Conservation (phyloP, 2,888 invertebrate species). For the Elegia similella region DNA sequence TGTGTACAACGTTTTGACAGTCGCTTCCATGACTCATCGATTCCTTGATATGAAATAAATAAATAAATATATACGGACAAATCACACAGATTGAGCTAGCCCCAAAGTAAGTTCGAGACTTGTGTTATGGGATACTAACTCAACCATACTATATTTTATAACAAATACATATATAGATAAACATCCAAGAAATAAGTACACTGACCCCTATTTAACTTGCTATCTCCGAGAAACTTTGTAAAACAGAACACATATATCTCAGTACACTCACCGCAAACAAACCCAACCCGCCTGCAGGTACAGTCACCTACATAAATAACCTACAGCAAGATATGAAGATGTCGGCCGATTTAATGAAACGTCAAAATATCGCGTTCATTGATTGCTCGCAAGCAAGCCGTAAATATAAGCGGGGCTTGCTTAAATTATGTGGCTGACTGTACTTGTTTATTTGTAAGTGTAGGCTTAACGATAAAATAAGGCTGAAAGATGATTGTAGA, state of each 20-base stretch:
- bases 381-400: conserved; percentile 45
- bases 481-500: neutral
- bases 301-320: conserved; percentile 66
- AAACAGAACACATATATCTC: neutral
- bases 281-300: conserved; percentile 46
- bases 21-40: too few species aligned
- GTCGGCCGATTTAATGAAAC: conserved; percentile 73
- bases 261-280: conserved; percentile 11
- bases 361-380: conserved; percentile 70
- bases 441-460: conserved; percentile 30
- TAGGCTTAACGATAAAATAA: conserved; percentile 16
- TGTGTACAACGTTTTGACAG: too few species aligned
- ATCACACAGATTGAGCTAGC: too few species aligned
- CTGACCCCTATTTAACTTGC: too few species aligned
- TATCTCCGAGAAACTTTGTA: too few species aligned
- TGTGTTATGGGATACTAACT: too few species aligned
- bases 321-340: conserved; percentile 68
- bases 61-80: too few species aligned
- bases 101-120: too few species aligned
- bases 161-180: too few species aligned
- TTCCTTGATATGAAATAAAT: too few species aligned
- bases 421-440: conserved; percentile 40
- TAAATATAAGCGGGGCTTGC: conserved; percentile 28
- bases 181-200: too few species aligned
- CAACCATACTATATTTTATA: too few species aligned